phyloP scores from a whole-genome alignment of 2,113 vertebrate genomes.

The Rhinoderma darwinii region DNA sequence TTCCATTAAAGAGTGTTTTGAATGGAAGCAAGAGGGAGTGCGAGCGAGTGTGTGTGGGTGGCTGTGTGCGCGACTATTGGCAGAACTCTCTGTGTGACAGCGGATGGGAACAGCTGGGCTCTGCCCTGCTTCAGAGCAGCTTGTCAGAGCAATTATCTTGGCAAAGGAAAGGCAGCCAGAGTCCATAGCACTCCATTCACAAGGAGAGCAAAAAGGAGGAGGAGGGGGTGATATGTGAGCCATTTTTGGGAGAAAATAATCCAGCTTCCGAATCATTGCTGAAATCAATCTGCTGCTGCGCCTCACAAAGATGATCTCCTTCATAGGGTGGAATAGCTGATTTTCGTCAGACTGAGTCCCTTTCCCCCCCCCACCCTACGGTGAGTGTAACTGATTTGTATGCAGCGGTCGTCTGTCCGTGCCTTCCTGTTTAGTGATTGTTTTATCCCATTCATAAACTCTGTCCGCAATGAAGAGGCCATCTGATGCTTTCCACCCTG shows the following conservation, averaged over 20 bases:
- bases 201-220: constrained; percentile 54
- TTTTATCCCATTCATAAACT: constrained; percentile 59
- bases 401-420: constrained; percentile 43
- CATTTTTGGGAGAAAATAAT: constrained; percentile 47
- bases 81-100: constrained; percentile 74
- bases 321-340: constrained; percentile 56
- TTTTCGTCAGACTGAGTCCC: constrained; percentile 3
- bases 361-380: constrained; percentile 35
- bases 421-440: constrained; percentile 32
- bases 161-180: constrained; percentile 63
- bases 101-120: constrained; percentile 74
- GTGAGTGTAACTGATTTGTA: constrained; percentile 54
- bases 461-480: not conserved
- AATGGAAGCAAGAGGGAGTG: constrained; percentile 70
- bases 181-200: constrained; percentile 60
- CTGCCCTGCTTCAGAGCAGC: constrained; percentile 71
- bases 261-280: constrained; percentile 60
- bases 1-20: constrained; percentile 67
- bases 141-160: constrained; percentile 72
- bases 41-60: constrained; percentile 61
- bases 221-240: constrained; percentile 37
- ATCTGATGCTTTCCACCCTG: not conserved
- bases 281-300: constrained; percentile 64
- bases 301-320: constrained; percentile 68
- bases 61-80: constrained; percentile 71